Conservation (phyloP, 2,888 invertebrate species). For the Baronia brevicornis region DNA sequence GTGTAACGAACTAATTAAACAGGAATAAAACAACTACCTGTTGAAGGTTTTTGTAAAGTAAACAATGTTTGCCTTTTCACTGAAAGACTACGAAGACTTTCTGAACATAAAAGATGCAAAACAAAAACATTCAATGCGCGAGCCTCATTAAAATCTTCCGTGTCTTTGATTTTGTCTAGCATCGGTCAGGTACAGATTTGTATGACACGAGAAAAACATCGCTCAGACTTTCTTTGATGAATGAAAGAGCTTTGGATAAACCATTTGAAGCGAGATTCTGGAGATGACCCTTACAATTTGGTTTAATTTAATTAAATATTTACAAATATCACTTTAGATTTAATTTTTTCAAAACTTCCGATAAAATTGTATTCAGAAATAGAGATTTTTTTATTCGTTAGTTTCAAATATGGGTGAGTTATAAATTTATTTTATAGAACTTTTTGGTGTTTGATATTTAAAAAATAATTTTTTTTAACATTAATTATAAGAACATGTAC, state of each 20-base stretch:
- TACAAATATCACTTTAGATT: conserved; percentile 4
- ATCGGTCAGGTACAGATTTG: conserved; percentile 50
- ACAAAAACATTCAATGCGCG: conserved; percentile 66
- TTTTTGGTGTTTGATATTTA: no score
- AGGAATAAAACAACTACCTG: conserved; percentile 7
- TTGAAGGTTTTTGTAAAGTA: conserved; percentile 14
- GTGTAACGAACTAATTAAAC: no score
- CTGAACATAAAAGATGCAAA: conserved; percentile 36
- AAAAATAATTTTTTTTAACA: no score
- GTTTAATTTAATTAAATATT: conserved; percentile 7
- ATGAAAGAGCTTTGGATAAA: conserved; percentile 33
- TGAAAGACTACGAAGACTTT: conserved; percentile 23
- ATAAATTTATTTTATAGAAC: no score
- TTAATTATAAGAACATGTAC: no score
- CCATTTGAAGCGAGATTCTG: conserved; percentile 26
- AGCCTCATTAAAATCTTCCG: conserved; percentile 73
- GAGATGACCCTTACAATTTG: conserved; percentile 15
- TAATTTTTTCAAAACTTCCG: no score
- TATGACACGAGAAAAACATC: conserved; percentile 38
- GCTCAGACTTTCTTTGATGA: conserved; percentile 42
- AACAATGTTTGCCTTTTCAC: conserved; percentile 17
- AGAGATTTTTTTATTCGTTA: no score
- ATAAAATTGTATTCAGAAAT: no score
- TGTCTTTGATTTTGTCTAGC: conserved; percentile 66
- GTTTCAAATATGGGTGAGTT: no score